These are phyloP conservation scores for Coranthus polyacanthus DNA, from an alignment of 2,797 vertebrate genomes.

Conservation along the genomic window DNA sequence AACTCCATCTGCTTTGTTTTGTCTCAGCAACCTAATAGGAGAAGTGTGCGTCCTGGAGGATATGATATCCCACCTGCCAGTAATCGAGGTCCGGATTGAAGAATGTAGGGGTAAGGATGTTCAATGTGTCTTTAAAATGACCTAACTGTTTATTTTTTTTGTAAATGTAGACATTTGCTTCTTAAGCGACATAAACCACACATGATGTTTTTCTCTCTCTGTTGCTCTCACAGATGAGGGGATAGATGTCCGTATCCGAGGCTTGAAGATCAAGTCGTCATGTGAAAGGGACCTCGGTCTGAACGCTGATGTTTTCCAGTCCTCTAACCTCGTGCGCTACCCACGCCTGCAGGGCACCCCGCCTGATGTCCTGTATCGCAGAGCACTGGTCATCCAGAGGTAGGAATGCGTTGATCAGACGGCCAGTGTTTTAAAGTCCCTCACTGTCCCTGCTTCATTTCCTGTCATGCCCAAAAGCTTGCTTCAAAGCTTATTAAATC, in stretches of 20 bases:
- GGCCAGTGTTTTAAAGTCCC: background rate
- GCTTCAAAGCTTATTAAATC: background rate
- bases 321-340: conserved; percentile 93
- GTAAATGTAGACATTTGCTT: background rate
- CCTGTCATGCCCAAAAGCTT: no score
- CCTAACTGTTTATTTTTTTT: background rate
- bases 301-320: conserved; percentile 96
- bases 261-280: conserved; percentile 96
- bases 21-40: conserved; percentile 91
- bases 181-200: background rate
- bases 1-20: conserved; percentile 4
- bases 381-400: conserved; percentile 94
- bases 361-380: conserved; percentile 92
- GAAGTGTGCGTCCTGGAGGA: conserved; percentile 97
- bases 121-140: background rate
- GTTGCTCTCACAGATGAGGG: conserved; percentile 89
- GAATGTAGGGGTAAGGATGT: conserved; percentile 91
- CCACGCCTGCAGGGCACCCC: conserved; percentile 95
- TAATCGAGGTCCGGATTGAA: conserved; percentile 95
- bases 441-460: background rate
- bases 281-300: conserved; percentile 94
- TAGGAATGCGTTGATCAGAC: conserved; percentile 44
- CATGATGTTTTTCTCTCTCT: background rate
- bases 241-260: conserved; percentile 95
- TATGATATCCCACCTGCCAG: conserved; percentile 92